Evolutionary conservation across 2,888 invertebrate species (phyloP).

Genomic region (Polydrusus pterygomalis): DNA sequence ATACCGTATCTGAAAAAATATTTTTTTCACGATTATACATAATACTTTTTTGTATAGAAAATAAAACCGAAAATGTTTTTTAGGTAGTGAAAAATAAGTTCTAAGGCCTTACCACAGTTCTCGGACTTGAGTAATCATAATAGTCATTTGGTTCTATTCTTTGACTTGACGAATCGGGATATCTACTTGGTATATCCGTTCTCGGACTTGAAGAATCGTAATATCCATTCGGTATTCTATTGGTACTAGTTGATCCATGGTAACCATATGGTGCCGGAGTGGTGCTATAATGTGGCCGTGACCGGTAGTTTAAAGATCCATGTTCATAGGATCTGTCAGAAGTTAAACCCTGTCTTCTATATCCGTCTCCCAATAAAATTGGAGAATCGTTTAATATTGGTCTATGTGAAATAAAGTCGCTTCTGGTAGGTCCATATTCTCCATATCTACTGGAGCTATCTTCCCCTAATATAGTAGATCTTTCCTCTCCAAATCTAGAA

Average conservation of each 20-base stretch:
- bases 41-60: too few species aligned
- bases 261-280: neutral
- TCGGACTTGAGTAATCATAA: neutral
- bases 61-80: too few species aligned
- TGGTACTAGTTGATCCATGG: neutral
- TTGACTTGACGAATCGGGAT: neutral
- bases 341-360: neutral
- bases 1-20: too few species aligned
- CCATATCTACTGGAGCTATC: too few species aligned
- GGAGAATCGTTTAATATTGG: slow-evolving; percentile 1
- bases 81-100: too few species aligned
- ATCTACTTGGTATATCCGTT: neutral
- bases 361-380: neutral
- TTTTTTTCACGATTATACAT: too few species aligned
- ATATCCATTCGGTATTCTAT: neutral
- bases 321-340: neutral
- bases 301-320: neutral
- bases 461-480: too few species aligned
- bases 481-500: too few species aligned
- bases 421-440: neutral
- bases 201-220: neutral
- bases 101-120: slow-evolving; percentile 4
- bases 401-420: neutral
- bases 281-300: neutral
- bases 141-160: neutral